Base-by-base conservation (phyloP, 2,113 vertebrate species). In the Lepidothrix coronata region DNA sequence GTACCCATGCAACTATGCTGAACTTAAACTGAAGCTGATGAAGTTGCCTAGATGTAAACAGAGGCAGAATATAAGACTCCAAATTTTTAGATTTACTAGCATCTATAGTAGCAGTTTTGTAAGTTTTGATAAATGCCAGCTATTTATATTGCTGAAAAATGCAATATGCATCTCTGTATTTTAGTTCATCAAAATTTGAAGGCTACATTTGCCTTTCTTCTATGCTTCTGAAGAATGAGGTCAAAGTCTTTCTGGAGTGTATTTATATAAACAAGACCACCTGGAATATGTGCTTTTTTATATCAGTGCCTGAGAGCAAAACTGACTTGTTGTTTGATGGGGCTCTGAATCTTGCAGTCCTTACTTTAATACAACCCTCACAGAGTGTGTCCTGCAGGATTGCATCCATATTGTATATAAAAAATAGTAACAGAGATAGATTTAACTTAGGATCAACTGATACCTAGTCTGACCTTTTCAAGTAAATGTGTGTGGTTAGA, bases 71-170 rank as follows among this genome's bases (percentile, higher is more conserved):
- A 89, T 89, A 85, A 72, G 39, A 77, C 68, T 89, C 49, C 65
- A 67, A 23, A n/a, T 49, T 39, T 83, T 80, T 77, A 61, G 41
- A 54, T 71, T 55, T 83, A 28, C 27, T 83, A 85, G 59, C 48
- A 73, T 70, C 25, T 55, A 8, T 58, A 46, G 35, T 35, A 80
- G 76, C 31, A 58, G 23, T 80, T 94, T 75, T 77, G 8, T 91
- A 80, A 84, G 48, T 95, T 93, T 92, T 93, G 65, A 39, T 87
- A 88, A 91, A 81, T 66, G 46, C 51, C 48, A 89, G 48, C n/a
- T 87, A 82, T 55, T 75, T 73, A 31, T 28, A 51, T 86, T 87
- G 70, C 85, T 93, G 62, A 87, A 84, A 46, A 76, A 86, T 74
- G 77, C 68, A 72, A 11, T 79, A 61, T 39, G 15, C 80, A 78